phyloP scores from a whole-genome alignment of 2,888 invertebrate genomes.

The Erynnis tages region DNA sequence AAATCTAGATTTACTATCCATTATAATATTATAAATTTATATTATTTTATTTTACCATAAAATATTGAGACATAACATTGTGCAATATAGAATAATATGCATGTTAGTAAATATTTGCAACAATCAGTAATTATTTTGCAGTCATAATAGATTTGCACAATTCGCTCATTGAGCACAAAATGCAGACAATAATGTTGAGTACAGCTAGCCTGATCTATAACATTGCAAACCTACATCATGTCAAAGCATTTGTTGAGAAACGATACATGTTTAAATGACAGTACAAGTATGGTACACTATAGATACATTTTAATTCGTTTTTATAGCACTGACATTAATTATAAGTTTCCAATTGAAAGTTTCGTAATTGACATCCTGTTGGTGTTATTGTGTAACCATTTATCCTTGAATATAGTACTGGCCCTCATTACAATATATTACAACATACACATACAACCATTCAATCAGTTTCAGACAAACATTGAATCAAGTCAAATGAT shows the following conservation, averaged over 20 bases:
- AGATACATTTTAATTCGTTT: not conserved
- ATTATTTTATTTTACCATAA: constrained; percentile 54
- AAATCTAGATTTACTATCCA: constrained; percentile 36
- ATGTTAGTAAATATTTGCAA: constrained; percentile 68
- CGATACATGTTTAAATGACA: too few relatives aligned
- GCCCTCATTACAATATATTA: too few relatives aligned
- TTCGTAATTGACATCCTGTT: too few relatives aligned
- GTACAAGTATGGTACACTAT: too few relatives aligned
- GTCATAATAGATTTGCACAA: constrained; percentile 72
- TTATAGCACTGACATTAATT: too few relatives aligned
- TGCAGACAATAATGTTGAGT: constrained; percentile 45
- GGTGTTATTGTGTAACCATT: too few relatives aligned
- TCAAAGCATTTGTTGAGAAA: too few relatives aligned
- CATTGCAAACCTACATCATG: not conserved
- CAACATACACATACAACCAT: too few relatives aligned
- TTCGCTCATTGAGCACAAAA: constrained; percentile 52
- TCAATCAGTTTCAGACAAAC: too few relatives aligned
- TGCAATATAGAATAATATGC: constrained; percentile 72
- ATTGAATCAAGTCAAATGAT: too few relatives aligned
- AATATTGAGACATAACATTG: constrained; percentile 80
- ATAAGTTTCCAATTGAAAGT: too few relatives aligned
- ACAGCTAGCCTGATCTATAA: constrained; percentile 32
- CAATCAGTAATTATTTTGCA: constrained; percentile 70
- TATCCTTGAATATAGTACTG: too few relatives aligned
- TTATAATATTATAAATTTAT: constrained; percentile 37